phyloP scores from a whole-genome alignment of 2,797 vertebrate genomes.

The Sebastes minor region DNA sequence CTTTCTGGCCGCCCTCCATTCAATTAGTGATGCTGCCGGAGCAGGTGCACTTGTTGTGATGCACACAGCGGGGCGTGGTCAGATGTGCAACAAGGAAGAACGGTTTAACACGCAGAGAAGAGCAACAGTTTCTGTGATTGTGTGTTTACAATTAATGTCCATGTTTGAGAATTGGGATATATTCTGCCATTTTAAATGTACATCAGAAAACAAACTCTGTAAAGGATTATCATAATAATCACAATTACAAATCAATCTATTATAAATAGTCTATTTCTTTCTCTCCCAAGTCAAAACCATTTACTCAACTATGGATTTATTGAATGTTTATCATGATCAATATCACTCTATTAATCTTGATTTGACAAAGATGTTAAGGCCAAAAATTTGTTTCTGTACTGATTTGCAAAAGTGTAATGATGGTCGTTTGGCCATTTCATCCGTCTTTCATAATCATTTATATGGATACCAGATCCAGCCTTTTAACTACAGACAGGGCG shows the following conservation, averaged over 20 bases:
- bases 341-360: conserved; percentile 49
- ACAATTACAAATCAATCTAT: conserved; percentile 69
- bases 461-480: conserved; percentile 74
- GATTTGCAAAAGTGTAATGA: conserved; percentile 63
- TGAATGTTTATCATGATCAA: conserved; percentile 42
- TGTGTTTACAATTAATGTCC: conserved; percentile 43
- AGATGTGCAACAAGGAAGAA: conserved; percentile 11
- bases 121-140: conserved; percentile 34
- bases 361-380: conserved; percentile 56
- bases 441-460: conserved; percentile 49
- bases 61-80: conserved; percentile 24
- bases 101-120: neutral
- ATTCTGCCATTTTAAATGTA: conserved; percentile 64
- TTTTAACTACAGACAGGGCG: conserved; percentile 61
- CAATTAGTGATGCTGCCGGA: conserved; percentile 10
- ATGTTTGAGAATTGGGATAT: conserved; percentile 69
- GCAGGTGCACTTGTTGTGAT: conserved; percentile 23
- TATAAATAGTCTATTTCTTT: conserved; percentile 68
- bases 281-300: conserved; percentile 64
- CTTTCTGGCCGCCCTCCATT: conserved; percentile 12
- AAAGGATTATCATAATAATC: conserved; percentile 61
- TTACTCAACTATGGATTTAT: conserved; percentile 50
- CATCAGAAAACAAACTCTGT: conserved; percentile 53
- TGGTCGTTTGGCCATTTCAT: conserved; percentile 59
- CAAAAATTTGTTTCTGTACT: conserved; percentile 42